These are phyloP conservation scores for Amphiprion ocellaris DNA, from an alignment of 2,113 vertebrate genomes.

Conservation along the genomic window DNA sequence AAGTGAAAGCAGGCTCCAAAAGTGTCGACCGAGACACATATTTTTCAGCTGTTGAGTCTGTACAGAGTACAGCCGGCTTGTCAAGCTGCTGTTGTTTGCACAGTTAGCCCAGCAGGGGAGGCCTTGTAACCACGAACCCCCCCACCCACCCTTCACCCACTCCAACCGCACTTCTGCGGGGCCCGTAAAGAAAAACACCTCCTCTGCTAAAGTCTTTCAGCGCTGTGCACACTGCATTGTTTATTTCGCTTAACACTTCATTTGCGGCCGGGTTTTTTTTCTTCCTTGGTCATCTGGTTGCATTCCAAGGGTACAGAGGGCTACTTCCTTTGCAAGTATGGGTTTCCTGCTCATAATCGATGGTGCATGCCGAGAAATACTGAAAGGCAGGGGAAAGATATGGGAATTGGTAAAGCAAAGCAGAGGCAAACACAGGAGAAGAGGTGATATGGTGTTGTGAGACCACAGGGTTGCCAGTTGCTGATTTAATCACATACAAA, in stretches of 20 bases:
- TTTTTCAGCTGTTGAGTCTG: constrained; percentile 51
- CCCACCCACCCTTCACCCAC: constrained; percentile 30
- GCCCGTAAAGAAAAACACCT: constrained; percentile 75
- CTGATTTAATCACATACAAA: constrained; percentile 11
- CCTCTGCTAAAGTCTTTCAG: constrained; percentile 67
- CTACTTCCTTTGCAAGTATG: constrained; percentile 71
- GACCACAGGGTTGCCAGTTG: constrained; percentile 18
- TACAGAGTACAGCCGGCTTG: constrained; percentile 53
- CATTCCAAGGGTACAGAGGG: constrained; percentile 70
- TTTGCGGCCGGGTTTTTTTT: constrained; percentile 62
- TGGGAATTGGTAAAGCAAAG: constrained; percentile 32
- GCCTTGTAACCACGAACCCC: constrained; percentile 53
- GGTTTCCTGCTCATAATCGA: constrained; percentile 71
- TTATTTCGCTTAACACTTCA: constrained; percentile 85
- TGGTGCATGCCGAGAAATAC: constrained; percentile 54
- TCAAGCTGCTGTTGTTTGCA: constrained; percentile 73
- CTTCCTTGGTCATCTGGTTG: constrained; percentile 72
- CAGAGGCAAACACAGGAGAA: not conserved
- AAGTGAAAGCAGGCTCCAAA: constrained; percentile 33
- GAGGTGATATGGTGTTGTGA: not conserved
- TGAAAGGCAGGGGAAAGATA: constrained; percentile 28
- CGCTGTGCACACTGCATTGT: constrained; percentile 72
- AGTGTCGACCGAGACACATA: constrained; percentile 27
- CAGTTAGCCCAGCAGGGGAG: constrained; percentile 65
- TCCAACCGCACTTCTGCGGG: constrained; percentile 62